Evolutionary conservation across 1,140 invertebrate species (phyloP).

Genomic region (Drosophila neocordata): DNA sequence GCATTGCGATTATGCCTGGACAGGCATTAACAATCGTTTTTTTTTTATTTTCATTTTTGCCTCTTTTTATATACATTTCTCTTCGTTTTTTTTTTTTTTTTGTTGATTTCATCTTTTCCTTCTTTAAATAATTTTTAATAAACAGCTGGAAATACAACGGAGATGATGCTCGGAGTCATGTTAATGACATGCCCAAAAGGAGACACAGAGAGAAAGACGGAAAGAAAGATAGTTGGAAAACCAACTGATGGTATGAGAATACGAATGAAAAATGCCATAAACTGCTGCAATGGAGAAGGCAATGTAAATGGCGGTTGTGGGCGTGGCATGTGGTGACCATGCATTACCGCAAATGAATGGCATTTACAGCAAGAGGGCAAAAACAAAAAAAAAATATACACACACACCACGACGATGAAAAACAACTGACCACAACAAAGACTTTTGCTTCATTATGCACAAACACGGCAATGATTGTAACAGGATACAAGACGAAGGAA

Average conservation of each 20-base stretch:
- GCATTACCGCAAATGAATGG: constrained; percentile 57
- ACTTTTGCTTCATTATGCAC: constrained; percentile 58
- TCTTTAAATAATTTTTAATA: constrained; percentile 27
- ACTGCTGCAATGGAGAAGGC: constrained; percentile 11
- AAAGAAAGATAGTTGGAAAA: constrained; percentile 3
- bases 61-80: not conserved
- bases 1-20: constrained; percentile 43
- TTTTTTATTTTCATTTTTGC: not conserved
- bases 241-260: constrained; percentile 31
- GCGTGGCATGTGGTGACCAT: constrained; percentile 27
- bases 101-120: constrained; percentile 1
- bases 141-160: constrained; percentile 26
- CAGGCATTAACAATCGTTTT: constrained; percentile 22
- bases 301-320: constrained; percentile 7
- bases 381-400: not conserved
- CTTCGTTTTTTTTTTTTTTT: not conserved
- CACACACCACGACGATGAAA: not conserved
- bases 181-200: constrained; percentile 43
- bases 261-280: constrained; percentile 52
- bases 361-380: constrained; percentile 30
- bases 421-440: constrained; percentile 58
- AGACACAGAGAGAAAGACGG: not conserved
- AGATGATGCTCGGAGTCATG: constrained; percentile 37
- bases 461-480: constrained; percentile 54
- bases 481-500: not conserved